Evolutionary conservation across 2,888 invertebrate species (phyloP).

Genomic region (Nineta flava): DNA sequence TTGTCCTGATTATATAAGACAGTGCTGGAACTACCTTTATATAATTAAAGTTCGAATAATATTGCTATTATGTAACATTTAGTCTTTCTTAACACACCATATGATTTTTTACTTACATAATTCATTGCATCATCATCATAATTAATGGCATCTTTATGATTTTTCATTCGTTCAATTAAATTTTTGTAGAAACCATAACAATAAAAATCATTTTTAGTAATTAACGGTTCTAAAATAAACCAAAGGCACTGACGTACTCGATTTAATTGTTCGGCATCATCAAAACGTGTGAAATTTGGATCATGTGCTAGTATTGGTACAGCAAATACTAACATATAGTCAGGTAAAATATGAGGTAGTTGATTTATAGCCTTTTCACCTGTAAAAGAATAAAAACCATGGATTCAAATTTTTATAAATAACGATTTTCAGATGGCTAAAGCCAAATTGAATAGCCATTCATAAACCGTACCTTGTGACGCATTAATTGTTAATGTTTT

Average conservation of each 20-base stretch:
- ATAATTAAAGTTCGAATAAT: too few species aligned
- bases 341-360: constrained; percentile 80
- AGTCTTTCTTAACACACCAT: constrained; percentile 4
- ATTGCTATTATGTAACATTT: too few species aligned
- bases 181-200: constrained; percentile 91
- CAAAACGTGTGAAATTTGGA: constrained; percentile 61
- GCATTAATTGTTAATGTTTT: constrained; percentile 64
- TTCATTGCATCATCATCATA: constrained; percentile 72
- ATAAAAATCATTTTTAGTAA: constrained; percentile 85
- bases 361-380: constrained; percentile 56
- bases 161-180: constrained; percentile 86
- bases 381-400: constrained; percentile 23
- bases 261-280: constrained; percentile 63
- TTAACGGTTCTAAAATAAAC: constrained; percentile 88
- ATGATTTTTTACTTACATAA: constrained; percentile 42
- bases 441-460: too few species aligned
- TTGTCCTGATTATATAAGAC: too few species aligned
- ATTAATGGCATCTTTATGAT: constrained; percentile 75
- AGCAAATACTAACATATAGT: constrained; percentile 95
- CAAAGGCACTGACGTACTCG: constrained; percentile 73
- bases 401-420: too few species aligned
- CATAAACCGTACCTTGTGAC: neutral
- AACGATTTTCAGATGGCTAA: too few species aligned
- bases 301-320: constrained; percentile 91
- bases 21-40: too few species aligned